Percentiles rank a stretch among this genome's conserved stretches.
phyloP scores from a whole-genome alignment of 1,140 invertebrate genomes.

The Hydropsyche tenuis region DNA sequence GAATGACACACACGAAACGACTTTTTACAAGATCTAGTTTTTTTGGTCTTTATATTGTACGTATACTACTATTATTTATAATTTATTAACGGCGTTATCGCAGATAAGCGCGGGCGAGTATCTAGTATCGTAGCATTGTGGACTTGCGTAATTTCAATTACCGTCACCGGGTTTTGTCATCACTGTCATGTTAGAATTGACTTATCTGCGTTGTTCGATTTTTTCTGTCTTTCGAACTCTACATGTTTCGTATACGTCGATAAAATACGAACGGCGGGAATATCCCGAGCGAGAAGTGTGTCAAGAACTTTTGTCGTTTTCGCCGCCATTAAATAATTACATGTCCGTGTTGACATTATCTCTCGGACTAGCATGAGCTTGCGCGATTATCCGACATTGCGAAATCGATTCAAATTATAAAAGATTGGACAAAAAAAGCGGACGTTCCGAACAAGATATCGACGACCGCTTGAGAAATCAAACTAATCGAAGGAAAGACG shows the following conservation, averaged over 20 bases:
- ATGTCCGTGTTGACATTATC: constrained; percentile 19
- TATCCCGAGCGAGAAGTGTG: not conserved
- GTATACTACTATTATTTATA: constrained; percentile 4
- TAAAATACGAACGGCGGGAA: too few relatives aligned
- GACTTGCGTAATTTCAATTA: constrained; percentile 21
- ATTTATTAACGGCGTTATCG: not conserved
- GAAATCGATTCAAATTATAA: not conserved
- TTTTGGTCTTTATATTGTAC: not conserved
- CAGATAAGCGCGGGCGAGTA: too few relatives aligned
- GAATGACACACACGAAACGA: constrained; percentile 4
- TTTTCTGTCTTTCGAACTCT: too few relatives aligned
- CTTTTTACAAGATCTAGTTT: constrained; percentile 1
- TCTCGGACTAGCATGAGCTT: not conserved
- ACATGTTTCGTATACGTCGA: too few relatives aligned
- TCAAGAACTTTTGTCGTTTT: constrained; percentile 22
- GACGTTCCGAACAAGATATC: too few relatives aligned
- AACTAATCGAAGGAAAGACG: too few relatives aligned
- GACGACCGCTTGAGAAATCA: too few relatives aligned
- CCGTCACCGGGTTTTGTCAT: constrained; percentile 11
- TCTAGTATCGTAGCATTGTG: too few relatives aligned
- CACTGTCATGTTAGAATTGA: constrained; percentile 24
- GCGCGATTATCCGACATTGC: not conserved
- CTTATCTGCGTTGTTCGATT: not conserved
- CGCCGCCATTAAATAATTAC: constrained; percentile 25
- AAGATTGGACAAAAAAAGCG: not conserved